Evolutionary conservation across 2,113 vertebrate species (phyloP), one percentile per base, ranked within the genome.

Genomic region (Thunnus maccoyii): DNA sequence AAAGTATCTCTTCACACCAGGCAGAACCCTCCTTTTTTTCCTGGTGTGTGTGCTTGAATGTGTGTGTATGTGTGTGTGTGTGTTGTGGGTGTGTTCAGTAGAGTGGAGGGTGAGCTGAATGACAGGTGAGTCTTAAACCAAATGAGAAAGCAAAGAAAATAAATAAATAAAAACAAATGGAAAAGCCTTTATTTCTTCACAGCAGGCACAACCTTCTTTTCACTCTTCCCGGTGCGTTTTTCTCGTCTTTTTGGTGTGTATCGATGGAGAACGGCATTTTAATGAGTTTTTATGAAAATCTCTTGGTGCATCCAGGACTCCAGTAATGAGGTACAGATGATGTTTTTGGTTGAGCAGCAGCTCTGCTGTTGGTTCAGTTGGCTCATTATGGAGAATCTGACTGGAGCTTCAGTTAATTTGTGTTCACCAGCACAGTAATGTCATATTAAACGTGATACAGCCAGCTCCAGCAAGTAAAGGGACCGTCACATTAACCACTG

Each of bases 181-280:
- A 41, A 78, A 61, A 46, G 25, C 17, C 30, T 62, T 50, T n/a
- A 51, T 72, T 16, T 32, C 46, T 9, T 85, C 61, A 20, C 60
- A 4, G 51, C 73, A 75, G 70, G 65, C 15, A 20, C 9, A 73
- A 7, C 32, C 54, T 70, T 55, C 18, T 22, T 71, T 66, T 52
- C 50, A 54, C 32, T 77, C 30, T 44, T 76, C 54, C 58, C 3
- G 9, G 22, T 36, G 66, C 36, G 8, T 27, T 75, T 61, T 41
- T 18, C 18, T 8, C 1, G 36, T 41, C 36, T 41, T 41, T 41
- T 41, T 41, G 36, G 15, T 86, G 84, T 88, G 82, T 86, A 86
- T 81, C 41, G 87, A 85, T 71, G 85, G 83, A 85, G 89, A 93
- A 93, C 78, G 86, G 91, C 79, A 89, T 94, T 93, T 94, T 90